Evolutionary conservation across 2,797 vertebrate species (phyloP).

Genomic region (Schizopygopsis malacanthus): DNA sequence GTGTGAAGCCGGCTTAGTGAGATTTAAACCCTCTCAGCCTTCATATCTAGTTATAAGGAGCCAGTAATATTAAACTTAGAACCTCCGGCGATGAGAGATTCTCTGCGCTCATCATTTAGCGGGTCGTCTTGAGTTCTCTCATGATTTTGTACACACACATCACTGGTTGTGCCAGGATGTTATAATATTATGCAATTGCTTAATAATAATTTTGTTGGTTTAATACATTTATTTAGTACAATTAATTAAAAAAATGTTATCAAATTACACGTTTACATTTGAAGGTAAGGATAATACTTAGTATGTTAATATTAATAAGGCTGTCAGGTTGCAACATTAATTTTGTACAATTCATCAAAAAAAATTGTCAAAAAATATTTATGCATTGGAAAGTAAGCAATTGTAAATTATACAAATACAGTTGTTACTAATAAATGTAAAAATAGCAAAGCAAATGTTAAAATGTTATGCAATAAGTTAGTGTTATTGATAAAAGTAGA

Average conservation of each 20-base stretch:
- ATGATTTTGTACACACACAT: not conserved
- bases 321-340: not conserved
- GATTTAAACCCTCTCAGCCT: constrained; percentile 11
- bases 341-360: not conserved
- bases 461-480: too few species aligned
- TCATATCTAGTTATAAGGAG: constrained; percentile 21
- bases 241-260: not conserved
- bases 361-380: too few species aligned
- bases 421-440: not conserved
- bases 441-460: too few species aligned
- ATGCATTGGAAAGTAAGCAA: not conserved
- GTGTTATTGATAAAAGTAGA: not conserved
- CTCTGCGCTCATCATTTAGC: constrained; percentile 15
- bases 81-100: not conserved
- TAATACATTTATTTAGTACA: not conserved
- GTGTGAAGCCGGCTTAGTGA: not conserved
- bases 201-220: not conserved
- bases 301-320: not conserved
- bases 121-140: not conserved
- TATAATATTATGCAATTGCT: not conserved
- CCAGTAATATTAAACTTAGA: not conserved
- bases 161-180: not conserved
- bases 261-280: not conserved
- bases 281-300: too few species aligned
- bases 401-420: not conserved